phyloP scores from a whole-genome alignment of 2,797 vertebrate genomes.

The Pangasius mekongensis region DNA sequence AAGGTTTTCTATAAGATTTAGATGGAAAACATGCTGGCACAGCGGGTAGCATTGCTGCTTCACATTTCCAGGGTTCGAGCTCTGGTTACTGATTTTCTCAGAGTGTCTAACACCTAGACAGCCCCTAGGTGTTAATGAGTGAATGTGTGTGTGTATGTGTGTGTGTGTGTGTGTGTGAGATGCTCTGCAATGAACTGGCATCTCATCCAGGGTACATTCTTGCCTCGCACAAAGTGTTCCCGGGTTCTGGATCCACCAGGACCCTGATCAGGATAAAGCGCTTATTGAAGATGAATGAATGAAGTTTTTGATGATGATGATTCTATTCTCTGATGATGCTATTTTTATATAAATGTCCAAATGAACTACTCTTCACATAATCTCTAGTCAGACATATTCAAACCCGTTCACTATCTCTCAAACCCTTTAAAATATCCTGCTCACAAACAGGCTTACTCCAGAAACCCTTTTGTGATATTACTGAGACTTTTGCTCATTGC shows the following conservation, averaged over 20 bases:
- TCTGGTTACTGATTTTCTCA: neutral
- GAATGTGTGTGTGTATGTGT: neutral
- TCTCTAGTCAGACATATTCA: neutral
- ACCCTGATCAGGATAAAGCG: neutral
- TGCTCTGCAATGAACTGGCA: neutral
- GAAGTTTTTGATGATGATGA: neutral
- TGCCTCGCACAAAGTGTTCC: neutral
- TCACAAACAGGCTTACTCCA: neutral
- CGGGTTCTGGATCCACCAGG: neutral
- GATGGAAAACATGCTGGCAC: neutral
- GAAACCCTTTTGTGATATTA: neutral
- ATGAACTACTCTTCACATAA: neutral
- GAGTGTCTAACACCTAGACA: neutral
- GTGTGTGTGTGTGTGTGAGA: neutral
- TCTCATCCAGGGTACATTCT: neutral
- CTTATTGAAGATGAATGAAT: neutral
- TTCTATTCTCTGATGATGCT: too few relatives aligned
- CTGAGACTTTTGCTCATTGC: neutral
- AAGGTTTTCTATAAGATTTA: slow-evolving; percentile 1
- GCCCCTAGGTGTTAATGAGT: neutral
- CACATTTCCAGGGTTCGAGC: too few relatives aligned
- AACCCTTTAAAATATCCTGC: neutral
- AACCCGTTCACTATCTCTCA: neutral
- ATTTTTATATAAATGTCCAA: neutral
- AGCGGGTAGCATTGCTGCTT: neutral